Base-by-base conservation (phyloP, 2,113 vertebrate species). In the Myodes glareolus region DNA sequence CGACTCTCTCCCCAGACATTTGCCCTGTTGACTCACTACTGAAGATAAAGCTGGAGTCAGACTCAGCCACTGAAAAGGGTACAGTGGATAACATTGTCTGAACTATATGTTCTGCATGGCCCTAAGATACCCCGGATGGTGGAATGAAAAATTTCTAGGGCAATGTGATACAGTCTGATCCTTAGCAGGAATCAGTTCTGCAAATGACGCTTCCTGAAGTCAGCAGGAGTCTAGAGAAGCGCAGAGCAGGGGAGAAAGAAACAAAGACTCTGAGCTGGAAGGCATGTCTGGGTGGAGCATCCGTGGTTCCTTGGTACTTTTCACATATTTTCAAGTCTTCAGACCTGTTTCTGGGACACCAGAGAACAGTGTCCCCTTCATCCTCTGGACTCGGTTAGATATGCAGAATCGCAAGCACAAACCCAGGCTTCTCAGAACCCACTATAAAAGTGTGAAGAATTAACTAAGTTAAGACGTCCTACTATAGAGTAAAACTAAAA, bases 101-200 rank as follows among this genome's bases (percentile, higher is more conserved):
- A 10, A 39, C n/a, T 52, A 5, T 0, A 42, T 16, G 1, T 39
- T 10, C 12, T 14, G 10, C 19, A 0, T 29, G 23, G 27, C 14
- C 70, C 75, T 19, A 39, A 0, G 13, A 58, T 21, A 17, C 7
- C 58, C 68, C 5, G 19, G 58, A 58, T 21, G 33, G 1, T 16
- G 39, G 31, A 16, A 11, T 13, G 17, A 16, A 7, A 29, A 29
- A 7, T 7, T 16, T 55, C 58, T 42, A 63, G 9, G 1, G 21
- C 6, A 25, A 21, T 5, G 27, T 29, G 36, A 45, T 27, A 21
- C 39, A 16, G 47, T 25, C 47, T 39, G 19, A 27, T 13, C 39
- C 0, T 87, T 52, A 39, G 45, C 25, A 52, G 7, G 27, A 16
- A n/a, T 33, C 52, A 55, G 58, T 58, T 58, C 58, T 58, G 58